Conservation (phyloP, 2,888 invertebrate genomes). For the Drosophila anceps region DNA sequence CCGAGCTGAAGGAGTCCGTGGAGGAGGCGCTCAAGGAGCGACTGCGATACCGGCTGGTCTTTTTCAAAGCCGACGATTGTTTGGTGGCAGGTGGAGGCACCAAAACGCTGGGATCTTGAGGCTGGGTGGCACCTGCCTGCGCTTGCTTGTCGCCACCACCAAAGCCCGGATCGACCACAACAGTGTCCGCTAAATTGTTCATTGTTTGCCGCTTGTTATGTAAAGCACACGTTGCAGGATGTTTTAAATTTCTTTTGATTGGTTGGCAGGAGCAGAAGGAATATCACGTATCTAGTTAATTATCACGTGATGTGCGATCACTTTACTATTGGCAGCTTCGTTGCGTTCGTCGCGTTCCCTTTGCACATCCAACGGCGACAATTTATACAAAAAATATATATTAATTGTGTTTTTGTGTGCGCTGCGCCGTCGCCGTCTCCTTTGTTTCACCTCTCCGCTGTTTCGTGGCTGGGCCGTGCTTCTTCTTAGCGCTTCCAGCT, state of each 20-base stretch:
- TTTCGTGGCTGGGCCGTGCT: conserved; percentile 20
- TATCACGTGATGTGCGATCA: conserved; percentile 69
- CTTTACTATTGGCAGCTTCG: conserved; percentile 38
- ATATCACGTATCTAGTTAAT: conserved; percentile 53
- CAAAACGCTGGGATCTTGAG: conserved; percentile 64
- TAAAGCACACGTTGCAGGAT: conserved; percentile 58
- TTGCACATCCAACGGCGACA: conserved; percentile 38
- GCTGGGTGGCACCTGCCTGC: conserved; percentile 51
- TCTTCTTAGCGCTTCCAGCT: conserved; percentile 48
- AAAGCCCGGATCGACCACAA: conserved; percentile 84
- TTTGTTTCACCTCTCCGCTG: conserved; percentile 71
- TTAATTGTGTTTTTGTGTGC: conserved; percentile 62
- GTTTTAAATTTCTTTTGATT: not conserved
- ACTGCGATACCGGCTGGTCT: conserved; percentile 94
- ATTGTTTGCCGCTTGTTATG: conserved; percentile 63
- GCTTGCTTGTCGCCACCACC: conserved; percentile 80
- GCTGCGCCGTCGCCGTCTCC: conserved; percentile 62
- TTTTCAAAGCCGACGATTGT: conserved; percentile 92
- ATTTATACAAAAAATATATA: conserved; percentile 41
- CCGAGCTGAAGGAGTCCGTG: conserved; percentile 95
- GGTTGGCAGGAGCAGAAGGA: conserved; percentile 29
- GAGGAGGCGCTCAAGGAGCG: conserved; percentile 97
- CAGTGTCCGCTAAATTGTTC: conserved; percentile 83
- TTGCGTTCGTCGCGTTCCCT: conserved; percentile 33
- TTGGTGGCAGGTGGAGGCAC: conserved; percentile 77